phyloP scores from a whole-genome alignment of 2,888 invertebrate genomes.

The Leptothorax acervorum region DNA sequence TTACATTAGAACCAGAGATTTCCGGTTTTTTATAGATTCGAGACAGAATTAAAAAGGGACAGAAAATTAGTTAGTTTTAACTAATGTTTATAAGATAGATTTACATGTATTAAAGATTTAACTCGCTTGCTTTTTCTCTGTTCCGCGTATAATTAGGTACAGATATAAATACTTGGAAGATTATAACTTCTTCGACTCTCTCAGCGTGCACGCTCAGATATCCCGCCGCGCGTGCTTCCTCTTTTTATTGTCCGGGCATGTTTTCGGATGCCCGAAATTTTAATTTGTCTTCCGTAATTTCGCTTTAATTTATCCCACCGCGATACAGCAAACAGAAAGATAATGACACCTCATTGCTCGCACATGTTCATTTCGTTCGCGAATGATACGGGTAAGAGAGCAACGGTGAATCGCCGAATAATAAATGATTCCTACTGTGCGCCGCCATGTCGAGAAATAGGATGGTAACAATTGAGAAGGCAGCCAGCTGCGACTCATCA shows the following conservation, averaged over 20 bases:
- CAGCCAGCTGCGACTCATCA: conserved; percentile 51
- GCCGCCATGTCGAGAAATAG: conserved; percentile 44
- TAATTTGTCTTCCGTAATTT: conserved; percentile 24
- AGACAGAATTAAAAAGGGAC: not conserved
- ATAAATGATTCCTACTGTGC: conserved; percentile 51
- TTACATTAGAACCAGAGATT: not conserved
- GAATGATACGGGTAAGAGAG: conserved; percentile 42
- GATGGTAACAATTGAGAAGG: conserved; percentile 23
- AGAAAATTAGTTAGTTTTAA: not conserved
- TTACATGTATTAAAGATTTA: not conserved
- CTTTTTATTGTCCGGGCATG: not conserved
- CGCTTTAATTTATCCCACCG: conserved; percentile 35
- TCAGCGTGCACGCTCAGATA: not conserved
- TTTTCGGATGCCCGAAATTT: conserved; percentile 19
- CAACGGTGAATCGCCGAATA: conserved; percentile 25
- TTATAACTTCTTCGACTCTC: not conserved
- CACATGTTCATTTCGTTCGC: conserved; percentile 26
- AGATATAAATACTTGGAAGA: conserved; percentile 13
- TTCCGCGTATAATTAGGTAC: not conserved
- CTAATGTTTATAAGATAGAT: not conserved
- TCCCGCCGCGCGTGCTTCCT: not conserved
- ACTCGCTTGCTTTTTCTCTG: not conserved
- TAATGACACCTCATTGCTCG: conserved; percentile 31
- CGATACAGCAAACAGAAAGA: not conserved
- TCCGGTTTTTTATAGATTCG: not conserved